Evolutionary conservation across 2,113 vertebrate species (phyloP).

Genomic region (Cyprinodon tularosa): DNA sequence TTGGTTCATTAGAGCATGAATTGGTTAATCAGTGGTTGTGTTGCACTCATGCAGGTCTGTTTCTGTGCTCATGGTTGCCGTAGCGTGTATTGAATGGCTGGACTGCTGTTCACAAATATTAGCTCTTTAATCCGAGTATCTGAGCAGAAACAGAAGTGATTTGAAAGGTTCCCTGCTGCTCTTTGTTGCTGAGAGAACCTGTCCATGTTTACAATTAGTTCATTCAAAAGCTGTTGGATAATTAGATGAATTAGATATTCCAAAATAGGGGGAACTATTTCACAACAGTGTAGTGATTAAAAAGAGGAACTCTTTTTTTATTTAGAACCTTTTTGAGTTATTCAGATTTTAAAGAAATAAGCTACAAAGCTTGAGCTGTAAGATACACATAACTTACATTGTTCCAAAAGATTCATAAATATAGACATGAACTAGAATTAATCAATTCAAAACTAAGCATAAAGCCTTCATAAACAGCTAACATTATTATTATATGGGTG

Average conservation of each 20-base stretch:
- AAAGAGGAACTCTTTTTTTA: not conserved
- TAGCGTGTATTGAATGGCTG: constrained; percentile 3
- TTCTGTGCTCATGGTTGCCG: not conserved
- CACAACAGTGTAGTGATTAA: constrained; percentile 16
- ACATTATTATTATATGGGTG: not conserved
- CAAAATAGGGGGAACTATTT: constrained; percentile 16
- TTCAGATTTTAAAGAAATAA: not conserved
- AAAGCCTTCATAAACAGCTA: not conserved
- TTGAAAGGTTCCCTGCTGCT: constrained; percentile 48
- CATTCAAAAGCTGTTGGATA: constrained; percentile 38
- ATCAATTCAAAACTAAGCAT: not conserved
- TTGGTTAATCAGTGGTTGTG: not conserved
- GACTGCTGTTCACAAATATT: constrained; percentile 41
- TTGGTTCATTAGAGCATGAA: not conserved
- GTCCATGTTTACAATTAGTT: constrained; percentile 54
- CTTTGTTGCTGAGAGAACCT: constrained; percentile 26
- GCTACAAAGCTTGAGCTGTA: not conserved
- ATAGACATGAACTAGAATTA: too few relatives aligned
- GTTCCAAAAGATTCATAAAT: not conserved
- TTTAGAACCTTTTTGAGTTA: not conserved
- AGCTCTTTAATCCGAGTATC: constrained; percentile 51
- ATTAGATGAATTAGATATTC: constrained; percentile 26
- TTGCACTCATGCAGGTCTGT: not conserved
- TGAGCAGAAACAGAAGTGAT: constrained; percentile 42
- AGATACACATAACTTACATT: not conserved